These are phyloP conservation scores for Orchesella cincta DNA, from an alignment of 1,140 invertebrate species.

Conservation along the genomic window DNA sequence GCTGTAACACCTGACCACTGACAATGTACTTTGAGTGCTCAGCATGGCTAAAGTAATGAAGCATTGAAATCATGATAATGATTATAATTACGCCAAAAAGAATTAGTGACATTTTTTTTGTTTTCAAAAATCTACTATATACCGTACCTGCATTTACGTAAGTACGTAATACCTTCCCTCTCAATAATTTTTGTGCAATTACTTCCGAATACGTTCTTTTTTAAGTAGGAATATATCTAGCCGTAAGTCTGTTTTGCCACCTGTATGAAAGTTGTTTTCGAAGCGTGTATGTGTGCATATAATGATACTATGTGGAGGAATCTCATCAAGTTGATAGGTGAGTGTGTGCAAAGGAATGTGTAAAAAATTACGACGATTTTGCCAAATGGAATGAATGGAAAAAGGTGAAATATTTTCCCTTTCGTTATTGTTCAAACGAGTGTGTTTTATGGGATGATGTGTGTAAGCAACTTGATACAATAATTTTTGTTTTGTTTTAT, in stretches of 20 bases:
- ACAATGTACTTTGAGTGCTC: background rate
- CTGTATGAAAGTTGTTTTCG: background rate
- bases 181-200: slow-evolving; percentile 21
- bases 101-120: slow-evolving; percentile 23
- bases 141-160: slow-evolving; percentile 16
- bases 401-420: background rate
- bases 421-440: no score
- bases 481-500: background rate
- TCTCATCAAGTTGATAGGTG: no score
- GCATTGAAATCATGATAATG: slow-evolving; percentile 12
- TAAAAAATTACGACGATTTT: background rate
- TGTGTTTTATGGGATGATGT: no score
- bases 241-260: no score
- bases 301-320: no score
- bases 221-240: slow-evolving; percentile 10
- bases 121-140: no score
- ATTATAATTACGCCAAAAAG: slow-evolving; percentile 15
- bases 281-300: no score
- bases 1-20: background rate
- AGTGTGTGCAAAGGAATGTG: background rate
- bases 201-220: no score
- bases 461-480: background rate
- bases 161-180: background rate
- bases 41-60: background rate
- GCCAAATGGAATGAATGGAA: background rate